Evolutionary conservation across 1,140 invertebrate species (phyloP).

Genomic region (Antheraea mylitta): DNA sequence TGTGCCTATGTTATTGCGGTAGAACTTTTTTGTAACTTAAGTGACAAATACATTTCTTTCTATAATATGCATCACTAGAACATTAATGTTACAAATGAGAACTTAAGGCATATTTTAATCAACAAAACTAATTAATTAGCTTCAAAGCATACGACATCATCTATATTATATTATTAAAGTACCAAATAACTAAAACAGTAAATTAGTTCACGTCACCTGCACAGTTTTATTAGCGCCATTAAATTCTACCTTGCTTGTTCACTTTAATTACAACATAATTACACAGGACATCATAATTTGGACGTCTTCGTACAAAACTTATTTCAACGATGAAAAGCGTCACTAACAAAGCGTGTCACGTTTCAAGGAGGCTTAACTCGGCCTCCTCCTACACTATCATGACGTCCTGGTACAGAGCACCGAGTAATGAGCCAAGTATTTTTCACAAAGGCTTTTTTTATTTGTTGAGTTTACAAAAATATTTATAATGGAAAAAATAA

Average conservation of each 20-base stretch:
- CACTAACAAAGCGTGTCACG: constrained; percentile 34
- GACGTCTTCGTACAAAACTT: constrained; percentile 12
- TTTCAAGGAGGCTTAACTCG: constrained; percentile 27
- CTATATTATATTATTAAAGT: no score
- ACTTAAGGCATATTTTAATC: no score
- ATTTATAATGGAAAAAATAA: not conserved
- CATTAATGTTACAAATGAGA: no score
- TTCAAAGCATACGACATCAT: no score
- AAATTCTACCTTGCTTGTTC: not conserved
- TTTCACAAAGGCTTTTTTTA: not conserved
- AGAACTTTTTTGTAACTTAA: no score
- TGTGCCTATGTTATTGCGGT: no score
- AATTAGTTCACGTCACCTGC: no score
- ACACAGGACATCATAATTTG: constrained; percentile 18
- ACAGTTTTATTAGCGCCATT: no score
- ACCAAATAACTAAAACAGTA: no score
- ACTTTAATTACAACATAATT: constrained; percentile 10
- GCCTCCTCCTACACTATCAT: constrained; percentile 28
- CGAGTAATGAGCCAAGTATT: not conserved
- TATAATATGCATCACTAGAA: no score
- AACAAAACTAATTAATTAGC: no score
- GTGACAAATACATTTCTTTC: no score
- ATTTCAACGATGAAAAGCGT: constrained; percentile 20
- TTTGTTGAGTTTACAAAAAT: not conserved
- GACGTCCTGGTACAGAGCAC: constrained; percentile 25